phyloP scores from a whole-genome alignment of 2,113 vertebrate genomes.

The Rhinichthys klamathensis region DNA sequence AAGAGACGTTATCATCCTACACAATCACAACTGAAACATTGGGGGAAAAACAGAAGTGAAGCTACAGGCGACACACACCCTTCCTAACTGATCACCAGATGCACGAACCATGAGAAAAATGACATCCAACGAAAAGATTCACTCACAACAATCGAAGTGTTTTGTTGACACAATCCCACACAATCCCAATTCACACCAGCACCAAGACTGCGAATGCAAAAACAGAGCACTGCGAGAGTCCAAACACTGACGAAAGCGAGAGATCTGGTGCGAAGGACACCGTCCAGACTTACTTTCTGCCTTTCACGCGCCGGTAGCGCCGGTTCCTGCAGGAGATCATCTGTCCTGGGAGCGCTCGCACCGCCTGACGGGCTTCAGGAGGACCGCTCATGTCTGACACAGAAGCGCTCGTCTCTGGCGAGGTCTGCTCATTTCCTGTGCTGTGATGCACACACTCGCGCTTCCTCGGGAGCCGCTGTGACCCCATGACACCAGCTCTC shows the following conservation, averaged over 20 bases:
- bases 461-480: constrained; percentile 40
- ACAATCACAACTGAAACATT: neutral
- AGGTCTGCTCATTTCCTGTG: constrained; percentile 66
- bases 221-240: too few species aligned
- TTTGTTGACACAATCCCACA: neutral
- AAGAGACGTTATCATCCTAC: neutral
- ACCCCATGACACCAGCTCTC: constrained; percentile 48
- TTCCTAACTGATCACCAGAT: neutral
- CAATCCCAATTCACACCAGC: too few species aligned
- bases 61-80: constrained; percentile 2
- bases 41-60: constrained; percentile 45
- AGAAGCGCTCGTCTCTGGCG: neutral
- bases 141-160: neutral
- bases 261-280: too few species aligned
- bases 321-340: constrained; percentile 65
- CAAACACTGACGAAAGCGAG: too few species aligned
- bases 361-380: constrained; percentile 64
- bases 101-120: too few species aligned
- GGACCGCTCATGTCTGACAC: constrained; percentile 62
- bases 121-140: neutral
- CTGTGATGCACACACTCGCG: too few species aligned
- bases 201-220: too few species aligned
- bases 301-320: constrained; percentile 51
- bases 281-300: constrained; percentile 66
- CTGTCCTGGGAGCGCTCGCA: constrained; percentile 57